Conservation (phyloP, 2,797 vertebrate genomes). For the Acipenser oxyrinchus region DNA sequence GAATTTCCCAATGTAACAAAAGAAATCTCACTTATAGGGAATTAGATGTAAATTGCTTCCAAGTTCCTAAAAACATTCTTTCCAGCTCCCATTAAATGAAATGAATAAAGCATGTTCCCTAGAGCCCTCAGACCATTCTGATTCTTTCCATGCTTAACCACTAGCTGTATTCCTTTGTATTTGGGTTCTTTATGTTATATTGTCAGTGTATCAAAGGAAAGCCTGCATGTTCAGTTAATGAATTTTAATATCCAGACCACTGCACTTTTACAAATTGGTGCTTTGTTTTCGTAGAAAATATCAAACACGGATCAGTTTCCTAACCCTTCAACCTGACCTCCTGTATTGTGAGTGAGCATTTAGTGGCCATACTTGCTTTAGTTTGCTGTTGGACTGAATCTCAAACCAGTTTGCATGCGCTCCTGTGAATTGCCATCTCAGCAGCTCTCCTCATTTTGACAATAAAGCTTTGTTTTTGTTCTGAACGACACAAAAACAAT, state of each 20-base stretch:
- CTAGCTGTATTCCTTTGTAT: background rate
- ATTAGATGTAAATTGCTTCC: background rate
- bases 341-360: too few relatives aligned
- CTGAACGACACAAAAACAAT: too few relatives aligned
- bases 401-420: too few relatives aligned
- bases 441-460: too few relatives aligned
- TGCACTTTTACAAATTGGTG: background rate
- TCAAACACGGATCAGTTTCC: too few relatives aligned
- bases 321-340: too few relatives aligned
- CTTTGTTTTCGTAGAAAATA: conserved; percentile 1
- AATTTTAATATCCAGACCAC: background rate
- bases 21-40: background rate
- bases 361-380: too few relatives aligned
- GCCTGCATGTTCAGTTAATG: background rate
- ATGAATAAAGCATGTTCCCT: background rate
- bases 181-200: background rate
- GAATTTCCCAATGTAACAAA: too few relatives aligned
- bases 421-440: too few relatives aligned
- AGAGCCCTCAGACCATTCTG: background rate
- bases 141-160: background rate
- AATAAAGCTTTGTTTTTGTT: too few relatives aligned
- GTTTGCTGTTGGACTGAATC: too few relatives aligned
- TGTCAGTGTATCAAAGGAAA: background rate
- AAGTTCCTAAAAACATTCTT: background rate
- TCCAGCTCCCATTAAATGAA: background rate